Conservation (phyloP, 2,797 vertebrate species). For the Ctenopoma multispine region DNA sequence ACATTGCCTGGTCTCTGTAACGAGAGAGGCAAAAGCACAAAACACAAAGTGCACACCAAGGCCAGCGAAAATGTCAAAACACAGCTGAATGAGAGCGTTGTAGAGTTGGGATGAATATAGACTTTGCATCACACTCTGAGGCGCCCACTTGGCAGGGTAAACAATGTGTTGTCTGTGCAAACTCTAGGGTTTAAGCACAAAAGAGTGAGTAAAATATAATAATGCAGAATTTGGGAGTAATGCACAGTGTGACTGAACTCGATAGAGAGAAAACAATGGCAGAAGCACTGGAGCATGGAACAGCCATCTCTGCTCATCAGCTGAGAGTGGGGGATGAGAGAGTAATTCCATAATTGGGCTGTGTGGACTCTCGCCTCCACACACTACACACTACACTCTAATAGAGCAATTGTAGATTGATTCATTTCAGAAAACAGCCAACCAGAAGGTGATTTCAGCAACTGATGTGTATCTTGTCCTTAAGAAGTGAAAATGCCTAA, state of each 20-base stretch:
- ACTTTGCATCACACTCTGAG: constrained; percentile 53
- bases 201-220: constrained; percentile 58
- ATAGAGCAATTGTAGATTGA: constrained; percentile 20
- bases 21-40: constrained; percentile 3
- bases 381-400: neutral
- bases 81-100: constrained; percentile 74
- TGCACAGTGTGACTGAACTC: constrained; percentile 34
- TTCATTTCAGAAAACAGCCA: constrained; percentile 32
- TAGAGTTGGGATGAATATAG: constrained; percentile 69
- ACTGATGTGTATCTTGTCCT: neutral
- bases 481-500: neutral
- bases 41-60: constrained; percentile 49
- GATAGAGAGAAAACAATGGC: constrained; percentile 61
- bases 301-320: constrained; percentile 59
- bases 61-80: constrained; percentile 61
- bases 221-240: constrained; percentile 54
- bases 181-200: constrained; percentile 48
- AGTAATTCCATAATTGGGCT: constrained; percentile 64
- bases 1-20: neutral
- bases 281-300: constrained; percentile 55
- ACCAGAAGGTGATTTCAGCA: constrained; percentile 7
- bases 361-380: constrained; percentile 41
- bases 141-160: constrained; percentile 75
- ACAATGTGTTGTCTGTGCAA: constrained; percentile 75
- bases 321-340: constrained; percentile 55